Conservation (phyloP, 2,888 invertebrate species). For the Platynereis dumerilii region DNA sequence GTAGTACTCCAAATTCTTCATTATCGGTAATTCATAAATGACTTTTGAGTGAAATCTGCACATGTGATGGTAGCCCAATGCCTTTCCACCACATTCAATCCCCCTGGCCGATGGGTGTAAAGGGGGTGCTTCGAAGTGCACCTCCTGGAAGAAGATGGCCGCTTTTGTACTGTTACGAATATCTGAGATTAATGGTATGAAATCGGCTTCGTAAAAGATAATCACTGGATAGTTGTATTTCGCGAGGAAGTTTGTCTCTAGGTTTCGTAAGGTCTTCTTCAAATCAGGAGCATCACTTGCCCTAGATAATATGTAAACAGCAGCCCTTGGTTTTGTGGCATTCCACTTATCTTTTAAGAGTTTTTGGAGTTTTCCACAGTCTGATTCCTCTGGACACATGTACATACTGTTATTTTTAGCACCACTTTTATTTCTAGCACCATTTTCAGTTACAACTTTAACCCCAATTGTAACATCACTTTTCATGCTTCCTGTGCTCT, state of each 20-base stretch:
- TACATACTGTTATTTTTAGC: too few relatives aligned
- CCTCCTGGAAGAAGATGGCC: slow-evolving; percentile 32
- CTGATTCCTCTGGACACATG: too few relatives aligned
- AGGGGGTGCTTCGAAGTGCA: slow-evolving; percentile 27
- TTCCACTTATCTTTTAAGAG: too few relatives aligned
- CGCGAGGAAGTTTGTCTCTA: slow-evolving; percentile 32
- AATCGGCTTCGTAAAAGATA: slow-evolving; percentile 38
- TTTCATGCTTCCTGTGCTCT: too few relatives aligned
- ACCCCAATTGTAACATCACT: too few relatives aligned
- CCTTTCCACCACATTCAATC: slow-evolving; percentile 21
- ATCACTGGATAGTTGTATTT: slow-evolving; percentile 36
- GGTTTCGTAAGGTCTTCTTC: slow-evolving; percentile 8
- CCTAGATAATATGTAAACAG: too few relatives aligned
- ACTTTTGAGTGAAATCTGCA: slow-evolving; percentile 39
- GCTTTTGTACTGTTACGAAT: slow-evolving; percentile 15
- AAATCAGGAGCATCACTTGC: background rate
- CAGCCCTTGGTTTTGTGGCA: too few relatives aligned
- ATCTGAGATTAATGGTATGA: background rate
- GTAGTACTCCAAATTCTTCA: slow-evolving; percentile 34
- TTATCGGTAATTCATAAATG: slow-evolving; percentile 34
- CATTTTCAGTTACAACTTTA: too few relatives aligned
- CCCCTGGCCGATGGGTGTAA: slow-evolving; percentile 19
- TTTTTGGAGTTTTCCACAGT: too few relatives aligned
- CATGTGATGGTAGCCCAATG: slow-evolving; percentile 38
- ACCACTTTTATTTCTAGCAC: too few relatives aligned